Evolutionary conservation across 2,888 invertebrate species (phyloP).

Genomic region (Eristalis arbustorum): DNA sequence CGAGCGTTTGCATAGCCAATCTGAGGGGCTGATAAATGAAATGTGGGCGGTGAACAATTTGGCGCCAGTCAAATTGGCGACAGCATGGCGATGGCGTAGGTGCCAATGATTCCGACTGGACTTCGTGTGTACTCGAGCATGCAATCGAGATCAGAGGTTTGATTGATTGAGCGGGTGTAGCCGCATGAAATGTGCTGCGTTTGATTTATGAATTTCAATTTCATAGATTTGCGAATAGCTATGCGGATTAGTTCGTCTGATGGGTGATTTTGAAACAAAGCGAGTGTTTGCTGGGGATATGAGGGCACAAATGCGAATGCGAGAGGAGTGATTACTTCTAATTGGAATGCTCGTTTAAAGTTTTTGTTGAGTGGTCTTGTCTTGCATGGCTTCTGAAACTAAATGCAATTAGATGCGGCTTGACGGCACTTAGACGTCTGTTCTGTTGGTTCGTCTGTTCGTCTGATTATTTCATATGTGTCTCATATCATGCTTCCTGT

Average conservation of each 20-base stretch:
- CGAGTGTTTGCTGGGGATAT: background rate
- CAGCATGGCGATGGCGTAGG: background rate
- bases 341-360: no score
- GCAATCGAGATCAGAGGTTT: background rate
- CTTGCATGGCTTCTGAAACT: no score
- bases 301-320: no score
- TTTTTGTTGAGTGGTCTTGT: no score
- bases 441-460: no score
- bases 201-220: background rate
- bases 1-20: constrained; percentile 11
- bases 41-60: background rate
- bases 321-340: no score
- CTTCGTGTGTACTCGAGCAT: background rate
- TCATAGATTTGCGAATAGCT: background rate
- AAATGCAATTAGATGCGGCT: no score
- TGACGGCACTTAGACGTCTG: no score
- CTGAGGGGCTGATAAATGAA: background rate
- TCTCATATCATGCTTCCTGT: no score
- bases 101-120: background rate
- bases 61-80: constrained; percentile 23
- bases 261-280: background rate
- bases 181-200: background rate
- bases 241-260: background rate
- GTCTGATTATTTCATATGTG: no score
- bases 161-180: constrained; percentile 26